Evolutionary conservation across 2,797 vertebrate species (phyloP).

Genomic region (Eutrigla gurnardus): DNA sequence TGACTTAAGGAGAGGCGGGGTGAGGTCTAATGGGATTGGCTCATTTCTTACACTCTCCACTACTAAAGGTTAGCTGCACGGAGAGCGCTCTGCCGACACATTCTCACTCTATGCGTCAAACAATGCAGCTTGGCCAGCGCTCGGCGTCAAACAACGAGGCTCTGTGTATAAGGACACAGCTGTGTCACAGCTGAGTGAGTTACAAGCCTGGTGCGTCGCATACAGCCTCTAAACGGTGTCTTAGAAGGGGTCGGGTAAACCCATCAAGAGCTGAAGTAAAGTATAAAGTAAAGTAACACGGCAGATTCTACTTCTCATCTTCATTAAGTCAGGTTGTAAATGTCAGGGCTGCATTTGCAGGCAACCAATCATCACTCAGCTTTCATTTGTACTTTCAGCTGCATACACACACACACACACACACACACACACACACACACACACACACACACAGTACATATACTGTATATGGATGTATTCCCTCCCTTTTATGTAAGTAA

Average conservation of each 20-base stretch:
- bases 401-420: not conserved
- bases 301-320: slow-evolving; percentile 22
- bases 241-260: not conserved
- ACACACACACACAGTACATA: too few species aligned
- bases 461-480: not conserved
- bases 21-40: slow-evolving; percentile 26
- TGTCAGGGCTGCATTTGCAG: slow-evolving; percentile 39
- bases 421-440: too few species aligned
- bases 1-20: slow-evolving; percentile 2
- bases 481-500: slow-evolving; percentile 23
- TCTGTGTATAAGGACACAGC: too few species aligned
- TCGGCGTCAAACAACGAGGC: too few species aligned
- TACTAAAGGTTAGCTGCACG: slow-evolving; percentile 36
- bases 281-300: slow-evolving; percentile 12
- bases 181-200: too few species aligned
- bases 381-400: slow-evolving; percentile 27
- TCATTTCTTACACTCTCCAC: slow-evolving; percentile 4
- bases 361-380: slow-evolving; percentile 53
- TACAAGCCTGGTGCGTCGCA: too few species aligned
- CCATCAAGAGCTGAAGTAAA: slow-evolving; percentile 34
- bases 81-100: not conserved
- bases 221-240: too few species aligned
- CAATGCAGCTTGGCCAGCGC: too few species aligned
- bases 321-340: slow-evolving; percentile 65
- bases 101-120: not conserved